Base-by-base conservation (phyloP, 2,113 vertebrate genomes). In the Craseonycteris thonglongyai region DNA sequence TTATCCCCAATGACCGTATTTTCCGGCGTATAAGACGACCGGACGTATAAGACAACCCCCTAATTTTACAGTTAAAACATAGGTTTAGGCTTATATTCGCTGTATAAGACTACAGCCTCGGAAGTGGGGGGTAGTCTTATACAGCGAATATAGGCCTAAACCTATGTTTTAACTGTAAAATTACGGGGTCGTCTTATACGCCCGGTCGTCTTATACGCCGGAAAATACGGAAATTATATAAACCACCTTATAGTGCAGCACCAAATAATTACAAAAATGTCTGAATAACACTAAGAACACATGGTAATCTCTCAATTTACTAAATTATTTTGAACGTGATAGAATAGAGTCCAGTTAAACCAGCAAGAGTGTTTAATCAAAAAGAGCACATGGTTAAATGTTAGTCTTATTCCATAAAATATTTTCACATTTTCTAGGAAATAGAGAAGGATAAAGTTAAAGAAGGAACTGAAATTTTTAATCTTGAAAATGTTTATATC, bases 241-340 rank as follows among this genome's bases (percentile, higher is more conserved):
- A 83, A 78, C 81, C 49, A 86, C 8, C 93, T 89, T 85, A 19
- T 5, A 42, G 26, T 35, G 2, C 26, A 92, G n/a, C 19, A 33
- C 26, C 18, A 71, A 33, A 71, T 35, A 47, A 2, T n/a, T n/a
- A n/a, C n/a, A n/a, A 66, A 33, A 45, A 61, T n/a, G 19, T 61
- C 6, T 54, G 14, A 65, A 33, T 82, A 10, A 82, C 30, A 69
- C 16, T 49, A 38, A 81, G 19, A 80, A 49, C 9, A 42, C 38
- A 76, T 72, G 35, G 35, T 83, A 93, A 78, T 76, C 47, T 72
- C 26, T 82, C 59, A 58, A 26, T n/a, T 95, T 81, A 45, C 42
- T 65, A 63, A 85, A 88, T 96, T 93, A 82, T 86, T 71, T 84
- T 74, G 11, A 90, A 81, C 68, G 8, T 61, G 30, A 75, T 13